These are phyloP conservation scores for Chaenodraco wilsoni DNA, from an alignment of 2,797 vertebrate genomes.

Conservation along the genomic window DNA sequence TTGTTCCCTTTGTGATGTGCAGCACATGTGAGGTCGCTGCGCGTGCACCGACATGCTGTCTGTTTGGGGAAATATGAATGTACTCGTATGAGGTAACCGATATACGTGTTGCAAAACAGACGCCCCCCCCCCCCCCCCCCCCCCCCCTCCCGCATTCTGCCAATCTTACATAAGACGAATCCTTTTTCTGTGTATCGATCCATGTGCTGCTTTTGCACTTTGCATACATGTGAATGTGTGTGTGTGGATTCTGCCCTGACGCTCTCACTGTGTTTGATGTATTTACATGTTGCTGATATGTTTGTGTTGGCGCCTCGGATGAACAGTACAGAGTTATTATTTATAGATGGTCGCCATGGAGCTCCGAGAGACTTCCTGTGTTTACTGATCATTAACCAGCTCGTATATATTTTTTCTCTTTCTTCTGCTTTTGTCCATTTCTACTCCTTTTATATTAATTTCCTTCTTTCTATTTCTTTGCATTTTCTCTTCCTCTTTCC, in stretches of 20 bases:
- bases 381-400: constrained; percentile 56
- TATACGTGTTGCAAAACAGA: constrained; percentile 56
- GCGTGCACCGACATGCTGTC: constrained; percentile 52
- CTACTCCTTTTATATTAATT: not conserved
- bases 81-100: constrained; percentile 57
- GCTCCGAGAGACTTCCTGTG: constrained; percentile 61
- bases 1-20: constrained; percentile 19
- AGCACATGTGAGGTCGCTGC: constrained; percentile 40
- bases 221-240: constrained; percentile 62
- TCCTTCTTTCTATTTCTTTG: not conserved
- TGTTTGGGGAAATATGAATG: constrained; percentile 48
- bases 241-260: constrained; percentile 1
- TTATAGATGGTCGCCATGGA: constrained; percentile 73
- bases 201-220: constrained; percentile 65
- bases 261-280: constrained; percentile 58
- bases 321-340: constrained; percentile 53
- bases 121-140: constrained; percentile 30
- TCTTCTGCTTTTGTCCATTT: not conserved
- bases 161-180: constrained; percentile 64
- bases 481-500: not conserved
- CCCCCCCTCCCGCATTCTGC: constrained; percentile 34
- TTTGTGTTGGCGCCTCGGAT: constrained; percentile 52
- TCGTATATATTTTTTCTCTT: constrained; percentile 26
- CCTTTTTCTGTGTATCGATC: constrained; percentile 63
- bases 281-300: constrained; percentile 66